Base-by-base conservation (phyloP, 2,888 invertebrate species). In the Monopis laevigella region DNA sequence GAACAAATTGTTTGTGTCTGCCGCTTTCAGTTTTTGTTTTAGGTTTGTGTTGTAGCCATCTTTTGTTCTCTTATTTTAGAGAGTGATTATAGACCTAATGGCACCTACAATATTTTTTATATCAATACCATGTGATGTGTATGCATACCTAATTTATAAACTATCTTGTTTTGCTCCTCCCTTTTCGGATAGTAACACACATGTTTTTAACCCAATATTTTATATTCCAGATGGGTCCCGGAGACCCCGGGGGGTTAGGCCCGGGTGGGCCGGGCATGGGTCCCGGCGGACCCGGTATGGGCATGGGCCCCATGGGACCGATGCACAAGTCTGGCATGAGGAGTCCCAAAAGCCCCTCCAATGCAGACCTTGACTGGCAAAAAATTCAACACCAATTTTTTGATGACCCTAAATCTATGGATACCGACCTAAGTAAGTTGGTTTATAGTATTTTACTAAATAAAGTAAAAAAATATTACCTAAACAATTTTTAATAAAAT, bases 361-460 rank as follows among this genome's bases (percentile, higher is more conserved):
- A 27, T 65, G 66, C 63, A 48, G 90, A 90, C 68, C 85, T 92
- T 65, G 95, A 96, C 62, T 96, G 96, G 96, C 90, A 92, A 55
- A 93, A 95, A 66, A 71, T 95, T 51, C 94, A 94, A 58, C 89
- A 92, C 59, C 92, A 93, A 65, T 93, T 90, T 71, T 89, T 88
- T 56, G 93, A 93, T 53, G 85, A 88, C 56, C 86, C 86, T 53
- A 87, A 87, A 58, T 78, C 82, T 43, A 83, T 82, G 74, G 83
- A 83, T 49, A 78, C 70, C 38, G 78, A 80, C 43, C 55, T 80
- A 45, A 68, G 77, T 70, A 46, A 65, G 65, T 51, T 21, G 24
- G 8, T 21, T 21, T 21, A 21, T 21, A 7, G 8, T 29, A 11
- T 8, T 29, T 29, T 29, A 11, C 29, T 8, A 29, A 29, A 29